Conservation (phyloP, 2,797 vertebrate genomes). For the Arrhamphus sclerolepis region DNA sequence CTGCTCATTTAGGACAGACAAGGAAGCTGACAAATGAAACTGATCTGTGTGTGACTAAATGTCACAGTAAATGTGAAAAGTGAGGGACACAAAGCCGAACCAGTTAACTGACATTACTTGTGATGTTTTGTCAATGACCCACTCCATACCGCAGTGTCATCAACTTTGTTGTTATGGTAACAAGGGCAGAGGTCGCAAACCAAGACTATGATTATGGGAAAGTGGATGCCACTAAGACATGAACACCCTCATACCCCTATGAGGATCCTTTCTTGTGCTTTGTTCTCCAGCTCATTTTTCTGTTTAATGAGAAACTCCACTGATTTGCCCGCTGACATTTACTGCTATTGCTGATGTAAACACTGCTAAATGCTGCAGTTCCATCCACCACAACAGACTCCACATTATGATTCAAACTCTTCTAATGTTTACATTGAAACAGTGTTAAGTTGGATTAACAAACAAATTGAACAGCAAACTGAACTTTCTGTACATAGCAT, state of each 20-base stretch:
- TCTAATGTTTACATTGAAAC: not conserved
- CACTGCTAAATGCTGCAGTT: not conserved
- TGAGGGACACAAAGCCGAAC: slow-evolving; percentile 7
- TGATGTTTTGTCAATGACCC: too few relatives aligned
- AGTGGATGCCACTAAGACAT: slow-evolving; percentile 11
- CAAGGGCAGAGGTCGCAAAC: slow-evolving; percentile 57
- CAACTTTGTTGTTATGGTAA: slow-evolving; percentile 68
- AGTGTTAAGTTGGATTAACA: not conserved
- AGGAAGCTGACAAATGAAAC: slow-evolving; percentile 36
- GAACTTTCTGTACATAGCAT: too few relatives aligned
- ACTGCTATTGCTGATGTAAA: not conserved
- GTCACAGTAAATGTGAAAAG: not conserved
- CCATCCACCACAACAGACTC: not conserved
- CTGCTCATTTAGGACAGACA: not conserved
- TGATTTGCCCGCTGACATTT: slow-evolving; percentile 7
- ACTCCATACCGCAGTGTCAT: slow-evolving; percentile 34
- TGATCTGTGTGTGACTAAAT: slow-evolving; percentile 6
- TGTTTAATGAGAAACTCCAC: not conserved
- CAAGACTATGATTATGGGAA: slow-evolving; percentile 16
- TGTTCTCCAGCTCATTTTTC: not conserved
- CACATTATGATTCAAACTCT: not conserved
- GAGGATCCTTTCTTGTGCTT: not conserved
- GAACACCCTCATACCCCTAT: slow-evolving; percentile 28
- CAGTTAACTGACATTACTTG: slow-evolving; percentile 6
- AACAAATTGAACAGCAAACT: not conserved